Conservation (phyloP, 2,113 vertebrate species). For the Atherinomorus stipes region DNA sequence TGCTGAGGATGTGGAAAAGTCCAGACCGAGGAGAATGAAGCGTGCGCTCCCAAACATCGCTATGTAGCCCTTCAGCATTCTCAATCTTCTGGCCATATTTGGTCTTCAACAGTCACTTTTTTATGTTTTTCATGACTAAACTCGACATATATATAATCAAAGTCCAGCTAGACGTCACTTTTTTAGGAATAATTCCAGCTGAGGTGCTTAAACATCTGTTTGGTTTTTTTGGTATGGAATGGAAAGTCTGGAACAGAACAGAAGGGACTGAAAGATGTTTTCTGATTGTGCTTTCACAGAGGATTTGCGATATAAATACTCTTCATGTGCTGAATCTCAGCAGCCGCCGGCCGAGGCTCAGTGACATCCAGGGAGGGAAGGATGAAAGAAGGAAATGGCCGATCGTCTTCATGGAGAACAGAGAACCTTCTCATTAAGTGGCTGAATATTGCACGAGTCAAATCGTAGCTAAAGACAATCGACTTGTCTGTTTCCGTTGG, state of each 20-base stretch:
- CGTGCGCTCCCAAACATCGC: conserved; percentile 2
- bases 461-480: not conserved
- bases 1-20: not conserved
- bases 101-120: conserved; percentile 46
- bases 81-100: conserved; percentile 43
- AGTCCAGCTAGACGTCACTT: conserved; percentile 24
- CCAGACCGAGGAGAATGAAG: not conserved
- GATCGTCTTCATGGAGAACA: conserved; percentile 1
- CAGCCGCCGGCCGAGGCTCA: conserved; percentile 8
- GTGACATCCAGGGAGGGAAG: conserved; percentile 12
- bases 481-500: not conserved
- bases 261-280: conserved; percentile 4
- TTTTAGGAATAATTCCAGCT: conserved; percentile 31
- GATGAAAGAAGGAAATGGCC: not conserved
- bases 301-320: conserved; percentile 9
- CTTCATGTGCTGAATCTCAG: conserved; percentile 3
- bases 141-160: conserved; percentile 37
- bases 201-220: conserved; percentile 17
- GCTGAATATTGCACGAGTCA: conserved; percentile 36
- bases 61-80: conserved; percentile 60
- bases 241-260: not conserved
- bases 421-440: not conserved
- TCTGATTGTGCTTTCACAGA: conserved; percentile 58
- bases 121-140: conserved; percentile 7
- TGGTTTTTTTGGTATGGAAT: conserved; percentile 62